Percentiles rank a stretch among this genome's conserved stretches.
phyloP scores from a whole-genome alignment of 2,113 vertebrate species.

The Istiophorus platypterus region DNA sequence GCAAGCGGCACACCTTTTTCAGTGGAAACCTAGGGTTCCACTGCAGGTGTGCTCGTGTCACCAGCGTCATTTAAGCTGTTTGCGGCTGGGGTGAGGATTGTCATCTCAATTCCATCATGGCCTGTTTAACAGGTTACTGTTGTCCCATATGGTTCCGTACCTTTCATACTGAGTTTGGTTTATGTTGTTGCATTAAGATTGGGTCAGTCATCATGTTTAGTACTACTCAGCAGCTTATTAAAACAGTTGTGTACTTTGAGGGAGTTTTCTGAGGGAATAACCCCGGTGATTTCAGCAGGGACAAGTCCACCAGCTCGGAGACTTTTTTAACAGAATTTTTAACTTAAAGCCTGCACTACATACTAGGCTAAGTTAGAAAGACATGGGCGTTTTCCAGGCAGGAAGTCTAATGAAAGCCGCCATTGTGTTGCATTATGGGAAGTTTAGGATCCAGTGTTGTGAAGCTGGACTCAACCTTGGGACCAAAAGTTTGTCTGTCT shows the following conservation, averaged over 20 bases:
- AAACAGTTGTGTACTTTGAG: neutral
- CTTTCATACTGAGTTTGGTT: no score
- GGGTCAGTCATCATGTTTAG: neutral
- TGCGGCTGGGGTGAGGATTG: neutral
- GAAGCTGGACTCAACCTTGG: neutral
- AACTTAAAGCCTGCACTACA: neutral
- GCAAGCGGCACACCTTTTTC: constrained; percentile 60
- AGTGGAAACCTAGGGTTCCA: constrained; percentile 22
- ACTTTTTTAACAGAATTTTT: neutral
- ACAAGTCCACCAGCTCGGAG: neutral
- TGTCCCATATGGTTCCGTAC: neutral
- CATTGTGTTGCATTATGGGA: neutral
- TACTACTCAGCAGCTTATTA: neutral
- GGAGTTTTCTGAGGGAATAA: neutral
- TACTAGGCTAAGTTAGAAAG: neutral
- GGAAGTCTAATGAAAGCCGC: neutral
- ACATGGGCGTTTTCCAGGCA: neutral
- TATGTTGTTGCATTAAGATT: neutral
- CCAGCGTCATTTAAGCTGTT: neutral
- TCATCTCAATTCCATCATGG: neutral
- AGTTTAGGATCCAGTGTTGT: neutral
- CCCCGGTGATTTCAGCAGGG: neutral
- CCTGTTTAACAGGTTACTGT: neutral
- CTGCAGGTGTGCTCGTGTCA: constrained; percentile 12
- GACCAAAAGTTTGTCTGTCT: neutral